Conservation (phyloP, 1,140 invertebrate genomes). For the Neoseiulus cucumeris region DNA sequence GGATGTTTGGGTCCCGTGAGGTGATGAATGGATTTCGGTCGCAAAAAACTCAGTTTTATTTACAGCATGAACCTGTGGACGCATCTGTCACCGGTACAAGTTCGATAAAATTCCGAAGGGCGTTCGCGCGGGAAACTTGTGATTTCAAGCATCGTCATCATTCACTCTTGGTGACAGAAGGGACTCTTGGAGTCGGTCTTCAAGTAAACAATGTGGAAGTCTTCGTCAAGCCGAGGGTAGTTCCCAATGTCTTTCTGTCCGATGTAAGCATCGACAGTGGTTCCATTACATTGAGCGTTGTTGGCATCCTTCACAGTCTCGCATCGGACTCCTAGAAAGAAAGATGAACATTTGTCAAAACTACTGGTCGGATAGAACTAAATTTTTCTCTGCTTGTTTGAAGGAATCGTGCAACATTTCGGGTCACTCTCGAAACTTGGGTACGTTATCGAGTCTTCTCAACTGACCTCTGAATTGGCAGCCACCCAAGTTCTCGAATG, state of each 20-base stretch:
- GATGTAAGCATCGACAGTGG: neutral
- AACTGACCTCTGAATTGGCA: neutral
- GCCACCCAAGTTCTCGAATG: neutral
- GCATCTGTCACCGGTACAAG: too few species aligned
- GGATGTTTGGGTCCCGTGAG: too few species aligned
- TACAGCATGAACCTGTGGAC: too few species aligned
- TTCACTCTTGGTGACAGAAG: too few species aligned
- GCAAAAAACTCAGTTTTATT: too few species aligned
- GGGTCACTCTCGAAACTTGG: neutral
- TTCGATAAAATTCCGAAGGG: too few species aligned
- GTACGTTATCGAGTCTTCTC: neutral
- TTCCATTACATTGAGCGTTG: neutral
- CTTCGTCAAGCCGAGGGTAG: neutral
- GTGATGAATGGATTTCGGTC: too few species aligned
- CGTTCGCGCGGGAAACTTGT: too few species aligned
- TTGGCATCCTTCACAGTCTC: neutral
- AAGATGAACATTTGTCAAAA: neutral
- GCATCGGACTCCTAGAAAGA: neutral
- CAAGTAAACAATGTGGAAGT: neutral
- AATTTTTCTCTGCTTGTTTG: neutral
- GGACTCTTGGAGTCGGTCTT: neutral
- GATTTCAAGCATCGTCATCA: too few species aligned
- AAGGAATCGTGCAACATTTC: neutral
- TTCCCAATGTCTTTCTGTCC: neutral
- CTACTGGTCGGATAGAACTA: neutral